A percentile compares a stretch with the other conserved stretches of the same genome.
Evolutionary conservation across 2,113 vertebrate species (phyloP).

Genomic region (Phainopepla nitens): DNA sequence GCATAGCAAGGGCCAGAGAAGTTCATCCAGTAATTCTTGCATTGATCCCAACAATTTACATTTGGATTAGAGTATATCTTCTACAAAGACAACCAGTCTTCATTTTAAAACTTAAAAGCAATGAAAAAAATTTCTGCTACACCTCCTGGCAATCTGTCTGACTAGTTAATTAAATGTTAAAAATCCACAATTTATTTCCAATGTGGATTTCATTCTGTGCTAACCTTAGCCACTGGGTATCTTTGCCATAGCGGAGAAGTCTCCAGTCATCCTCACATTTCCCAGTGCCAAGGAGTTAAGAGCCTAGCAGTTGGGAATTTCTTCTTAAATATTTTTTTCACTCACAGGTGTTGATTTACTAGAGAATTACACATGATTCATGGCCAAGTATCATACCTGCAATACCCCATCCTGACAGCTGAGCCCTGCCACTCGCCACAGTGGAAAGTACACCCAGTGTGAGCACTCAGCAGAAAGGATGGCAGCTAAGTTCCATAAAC

Average conservation of each 20-base stretch:
- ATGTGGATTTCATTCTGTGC: not conserved
- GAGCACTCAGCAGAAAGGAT: not conserved
- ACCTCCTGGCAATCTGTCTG: not conserved
- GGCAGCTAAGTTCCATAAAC: not conserved
- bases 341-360: not conserved
- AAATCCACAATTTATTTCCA: not conserved
- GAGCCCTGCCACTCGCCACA: not conserved
- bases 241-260: not conserved
- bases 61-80: conserved; percentile 29
- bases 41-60: conserved; percentile 60
- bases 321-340: not conserved
- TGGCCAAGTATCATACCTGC: not conserved
- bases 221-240: not conserved
- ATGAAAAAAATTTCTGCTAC: not conserved
- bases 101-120: conserved; percentile 48
- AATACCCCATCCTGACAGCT: not conserved
- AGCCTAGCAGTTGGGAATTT: not conserved
- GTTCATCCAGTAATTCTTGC: conserved; percentile 60
- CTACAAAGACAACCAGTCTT: conserved; percentile 4
- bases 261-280: not conserved
- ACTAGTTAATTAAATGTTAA: conserved; percentile 17
- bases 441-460: not conserved
- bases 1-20: conserved; percentile 57
- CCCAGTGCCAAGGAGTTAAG: not conserved
- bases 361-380: not conserved